These are phyloP conservation scores for Trichopria drosophilae DNA, from an alignment of 2,888 invertebrate species.

Conservation along the genomic window DNA sequence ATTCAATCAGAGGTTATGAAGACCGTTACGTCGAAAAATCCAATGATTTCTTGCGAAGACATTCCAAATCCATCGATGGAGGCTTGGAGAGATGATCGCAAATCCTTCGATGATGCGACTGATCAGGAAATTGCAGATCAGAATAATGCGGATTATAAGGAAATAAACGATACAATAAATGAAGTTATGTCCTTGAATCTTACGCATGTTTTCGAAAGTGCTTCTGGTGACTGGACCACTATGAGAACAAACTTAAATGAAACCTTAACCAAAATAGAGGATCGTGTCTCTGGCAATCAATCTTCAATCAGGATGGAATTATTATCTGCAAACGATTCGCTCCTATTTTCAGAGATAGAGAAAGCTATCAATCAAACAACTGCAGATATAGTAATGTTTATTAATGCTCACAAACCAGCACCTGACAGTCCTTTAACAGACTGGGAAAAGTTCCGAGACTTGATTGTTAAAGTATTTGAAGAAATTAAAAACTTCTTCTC, in stretches of 20 bases:
- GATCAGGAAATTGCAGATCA: too few relatives aligned
- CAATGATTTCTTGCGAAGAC: constrained; percentile 67
- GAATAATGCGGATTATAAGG: too few relatives aligned
- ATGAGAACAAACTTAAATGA: neutral
- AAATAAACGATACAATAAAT: too few relatives aligned
- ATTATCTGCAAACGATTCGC: constrained; percentile 7
- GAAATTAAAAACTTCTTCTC: too few relatives aligned
- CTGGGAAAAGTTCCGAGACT: constrained; percentile 37
- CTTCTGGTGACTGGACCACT: neutral
- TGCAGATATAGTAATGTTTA: constrained; percentile 33
- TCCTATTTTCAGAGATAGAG: constrained; percentile 30
- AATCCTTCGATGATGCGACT: too few relatives aligned
- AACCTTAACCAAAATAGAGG: neutral
- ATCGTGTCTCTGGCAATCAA: constrained; percentile 7
- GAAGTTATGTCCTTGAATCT: too few relatives aligned
- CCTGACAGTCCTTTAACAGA: constrained; percentile 27
- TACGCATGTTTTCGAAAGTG: neutral
- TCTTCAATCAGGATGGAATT: neutral
- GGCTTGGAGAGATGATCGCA: constrained; percentile 63
- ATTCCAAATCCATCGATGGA: constrained; percentile 64
- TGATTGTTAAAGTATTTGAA: too few relatives aligned
- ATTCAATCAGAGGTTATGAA: constrained; percentile 75
- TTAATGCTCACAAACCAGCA: constrained; percentile 30
- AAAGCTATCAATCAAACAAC: constrained; percentile 40
- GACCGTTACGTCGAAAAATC: constrained; percentile 63